Percentiles rank a stretch among this genome's conserved stretches.
phyloP scores from a whole-genome alignment of 2,888 invertebrate genomes.

The Homarus gammarus region DNA sequence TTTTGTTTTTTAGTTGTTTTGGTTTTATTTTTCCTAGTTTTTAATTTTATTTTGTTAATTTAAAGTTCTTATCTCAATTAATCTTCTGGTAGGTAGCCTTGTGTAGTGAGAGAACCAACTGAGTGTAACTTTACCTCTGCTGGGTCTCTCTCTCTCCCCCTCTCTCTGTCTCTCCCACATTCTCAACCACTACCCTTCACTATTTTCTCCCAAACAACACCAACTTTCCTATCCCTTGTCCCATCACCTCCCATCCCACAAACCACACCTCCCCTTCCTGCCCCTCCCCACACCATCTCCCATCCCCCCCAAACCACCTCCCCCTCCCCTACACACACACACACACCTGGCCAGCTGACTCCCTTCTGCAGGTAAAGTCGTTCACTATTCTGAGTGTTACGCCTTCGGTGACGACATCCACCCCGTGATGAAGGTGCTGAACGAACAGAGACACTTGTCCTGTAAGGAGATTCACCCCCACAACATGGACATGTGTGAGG shows the following conservation, averaged over 20 bases:
- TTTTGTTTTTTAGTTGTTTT: not conserved
- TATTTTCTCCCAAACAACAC: too few species aligned
- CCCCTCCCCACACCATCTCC: not conserved
- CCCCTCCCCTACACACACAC: not conserved
- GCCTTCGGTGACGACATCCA: conserved; percentile 76
- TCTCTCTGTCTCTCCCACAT: conserved; percentile 12
- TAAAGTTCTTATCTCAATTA: not conserved
- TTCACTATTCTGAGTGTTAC: conserved; percentile 75
- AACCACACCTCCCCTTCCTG: conserved; percentile 8
- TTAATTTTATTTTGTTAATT: not conserved
- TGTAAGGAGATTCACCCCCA: conserved; percentile 75
- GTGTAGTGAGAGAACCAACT: too few species aligned
- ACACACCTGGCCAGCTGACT: not conserved
- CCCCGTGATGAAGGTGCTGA: conserved; percentile 75
- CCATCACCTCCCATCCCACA: too few species aligned
- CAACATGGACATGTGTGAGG: conserved; percentile 76
- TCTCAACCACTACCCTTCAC: too few species aligned
- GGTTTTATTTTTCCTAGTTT: too few species aligned
- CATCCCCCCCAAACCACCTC: not conserved
- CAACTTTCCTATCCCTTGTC: not conserved
- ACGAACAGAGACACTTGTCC: conserved; percentile 74
- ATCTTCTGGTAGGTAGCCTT: too few species aligned
- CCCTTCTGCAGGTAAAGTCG: conserved; percentile 71
- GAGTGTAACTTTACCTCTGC: too few species aligned
- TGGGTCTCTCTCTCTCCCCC: not conserved